A percentile compares a stretch with the other conserved stretches of the same genome.
phyloP scores from a whole-genome alignment of 2,797 vertebrate genomes.

The Mormyrus hasselquistii region DNA sequence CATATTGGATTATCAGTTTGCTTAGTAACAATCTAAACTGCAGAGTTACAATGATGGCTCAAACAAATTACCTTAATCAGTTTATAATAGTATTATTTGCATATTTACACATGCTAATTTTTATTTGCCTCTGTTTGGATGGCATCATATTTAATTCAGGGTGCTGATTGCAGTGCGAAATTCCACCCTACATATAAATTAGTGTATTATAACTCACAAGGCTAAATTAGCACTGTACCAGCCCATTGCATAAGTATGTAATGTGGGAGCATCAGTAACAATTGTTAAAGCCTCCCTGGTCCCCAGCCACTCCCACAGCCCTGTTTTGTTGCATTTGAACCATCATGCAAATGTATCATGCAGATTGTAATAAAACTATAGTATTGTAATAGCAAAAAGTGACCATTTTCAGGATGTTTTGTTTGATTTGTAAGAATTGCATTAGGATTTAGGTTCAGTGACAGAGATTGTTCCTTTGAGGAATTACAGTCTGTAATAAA shows the following conservation, averaged over 20 bases:
- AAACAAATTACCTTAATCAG: slow-evolving; percentile 58
- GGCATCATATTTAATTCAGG: background rate
- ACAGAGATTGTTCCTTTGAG: background rate
- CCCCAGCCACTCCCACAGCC: background rate
- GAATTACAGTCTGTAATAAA: background rate
- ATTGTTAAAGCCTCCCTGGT: background rate
- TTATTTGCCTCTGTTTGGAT: slow-evolving; percentile 6
- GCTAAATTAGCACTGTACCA: background rate
- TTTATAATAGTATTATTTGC: slow-evolving; percentile 45
- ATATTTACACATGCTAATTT: slow-evolving; percentile 43
- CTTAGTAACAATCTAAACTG: slow-evolving; percentile 48
- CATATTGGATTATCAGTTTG: slow-evolving; percentile 53
- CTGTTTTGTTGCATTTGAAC: background rate
- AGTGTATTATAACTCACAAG: slow-evolving; percentile 7
- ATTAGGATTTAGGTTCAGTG: background rate
- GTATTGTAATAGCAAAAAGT: background rate
- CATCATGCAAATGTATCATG: background rate
- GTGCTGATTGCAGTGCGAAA: background rate
- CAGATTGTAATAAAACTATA: background rate
- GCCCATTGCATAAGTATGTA: background rate
- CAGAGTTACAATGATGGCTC: slow-evolving; percentile 40
- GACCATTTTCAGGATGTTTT: background rate
- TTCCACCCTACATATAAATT: slow-evolving; percentile 5
- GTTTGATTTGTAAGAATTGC: background rate
- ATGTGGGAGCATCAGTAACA: background rate